phyloP scores from a whole-genome alignment of 1,140 invertebrate species.

The Zaprionus davidi region DNA sequence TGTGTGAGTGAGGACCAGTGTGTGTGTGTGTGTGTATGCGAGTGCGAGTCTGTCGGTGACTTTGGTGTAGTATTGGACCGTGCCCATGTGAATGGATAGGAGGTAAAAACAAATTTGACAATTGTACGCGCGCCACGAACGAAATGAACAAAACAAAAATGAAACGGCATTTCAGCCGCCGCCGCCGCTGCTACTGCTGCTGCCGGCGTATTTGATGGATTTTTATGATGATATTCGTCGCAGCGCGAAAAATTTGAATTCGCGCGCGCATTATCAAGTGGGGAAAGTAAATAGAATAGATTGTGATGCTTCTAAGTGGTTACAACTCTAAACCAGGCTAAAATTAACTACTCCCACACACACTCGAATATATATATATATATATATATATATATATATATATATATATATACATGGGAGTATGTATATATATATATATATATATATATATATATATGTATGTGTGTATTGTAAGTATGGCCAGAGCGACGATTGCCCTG shows the following conservation, averaged over 20 bases:
- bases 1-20: conserved; percentile 14
- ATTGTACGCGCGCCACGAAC: conserved; percentile 81
- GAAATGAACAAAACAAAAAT: conserved; percentile 83
- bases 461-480: conserved; percentile 38
- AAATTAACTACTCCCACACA: conserved; percentile 40
- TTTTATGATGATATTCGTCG: conserved; percentile 36
- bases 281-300: neutral
- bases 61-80: conserved; percentile 33
- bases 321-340: conserved; percentile 49
- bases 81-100: conserved; percentile 74
- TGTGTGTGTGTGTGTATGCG: conserved; percentile 30
- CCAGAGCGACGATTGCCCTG: conserved; percentile 48
- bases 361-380: conserved; percentile 25
- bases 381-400: neutral
- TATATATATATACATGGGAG: too few species aligned
- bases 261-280: conserved; percentile 48
- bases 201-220: conserved; percentile 74
- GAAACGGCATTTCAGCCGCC: conserved; percentile 72
- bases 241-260: conserved; percentile 62
- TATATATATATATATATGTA: neutral
- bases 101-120: conserved; percentile 81
- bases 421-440: conserved; percentile 21
- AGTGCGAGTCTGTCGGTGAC: conserved; percentile 41
- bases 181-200: conserved; percentile 29
- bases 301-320: conserved; percentile 15